Conservation (phyloP, 2,797 vertebrate species). For the Coluber constrictor region DNA sequence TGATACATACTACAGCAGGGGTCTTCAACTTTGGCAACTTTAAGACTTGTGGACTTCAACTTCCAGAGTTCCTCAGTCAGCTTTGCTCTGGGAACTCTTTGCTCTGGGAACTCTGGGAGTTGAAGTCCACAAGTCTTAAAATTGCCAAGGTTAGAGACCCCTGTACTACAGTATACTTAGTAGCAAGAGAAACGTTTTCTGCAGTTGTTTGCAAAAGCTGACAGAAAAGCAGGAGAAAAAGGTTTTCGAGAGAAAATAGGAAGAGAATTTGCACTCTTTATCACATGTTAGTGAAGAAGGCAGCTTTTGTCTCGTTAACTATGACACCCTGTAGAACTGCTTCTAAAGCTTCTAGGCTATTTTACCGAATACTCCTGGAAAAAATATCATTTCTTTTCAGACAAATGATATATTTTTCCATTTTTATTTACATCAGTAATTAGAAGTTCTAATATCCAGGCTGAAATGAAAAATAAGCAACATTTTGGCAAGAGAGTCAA, state of each 20-base stretch:
- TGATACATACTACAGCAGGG: background rate
- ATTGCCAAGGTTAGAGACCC: too few relatives aligned
- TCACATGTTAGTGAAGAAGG: background rate
- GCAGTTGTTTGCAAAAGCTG: background rate
- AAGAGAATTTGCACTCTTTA: background rate
- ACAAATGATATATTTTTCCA: background rate
- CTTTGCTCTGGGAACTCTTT: too few relatives aligned
- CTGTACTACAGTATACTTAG: background rate
- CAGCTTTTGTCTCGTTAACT: background rate
- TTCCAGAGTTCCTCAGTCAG: too few relatives aligned
- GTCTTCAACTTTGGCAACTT: too few relatives aligned
- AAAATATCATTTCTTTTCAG: constrained; percentile 8
- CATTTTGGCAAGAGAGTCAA: background rate
- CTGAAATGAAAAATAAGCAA: background rate
- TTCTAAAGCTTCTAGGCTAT: background rate
- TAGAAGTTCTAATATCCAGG: background rate
- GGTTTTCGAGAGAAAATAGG: background rate
- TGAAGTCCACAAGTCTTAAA: too few relatives aligned
- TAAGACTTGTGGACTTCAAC: too few relatives aligned
- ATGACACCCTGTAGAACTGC: background rate
- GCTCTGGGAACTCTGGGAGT: too few relatives aligned
- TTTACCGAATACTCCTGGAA: background rate
- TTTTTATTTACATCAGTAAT: background rate
- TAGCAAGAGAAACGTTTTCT: background rate
- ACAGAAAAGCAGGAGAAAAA: background rate